Conservation (phyloP, 2,797 vertebrate genomes). For the Paratrypauchen microcephalus region DNA sequence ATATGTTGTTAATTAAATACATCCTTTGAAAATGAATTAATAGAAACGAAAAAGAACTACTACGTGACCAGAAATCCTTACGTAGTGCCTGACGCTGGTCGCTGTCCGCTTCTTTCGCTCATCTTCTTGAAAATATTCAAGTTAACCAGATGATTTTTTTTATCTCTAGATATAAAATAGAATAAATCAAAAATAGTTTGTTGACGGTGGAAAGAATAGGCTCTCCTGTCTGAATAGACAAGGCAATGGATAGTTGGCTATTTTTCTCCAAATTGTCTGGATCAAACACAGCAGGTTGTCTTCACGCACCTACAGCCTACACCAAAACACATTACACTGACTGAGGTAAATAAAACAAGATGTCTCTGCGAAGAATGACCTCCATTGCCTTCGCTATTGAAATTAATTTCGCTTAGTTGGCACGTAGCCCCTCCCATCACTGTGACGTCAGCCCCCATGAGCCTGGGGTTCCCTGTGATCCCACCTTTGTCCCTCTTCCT, state of each 20-base stretch:
- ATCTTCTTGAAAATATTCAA: conserved; percentile 48
- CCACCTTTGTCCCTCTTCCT: background rate
- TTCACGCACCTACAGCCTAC: background rate
- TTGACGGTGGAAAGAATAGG: too few species aligned
- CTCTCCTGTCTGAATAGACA: background rate
- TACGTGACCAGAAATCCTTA: conserved; percentile 26
- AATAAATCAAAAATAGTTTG: background rate
- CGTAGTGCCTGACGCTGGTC: conserved; percentile 39
- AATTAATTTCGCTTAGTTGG: background rate
- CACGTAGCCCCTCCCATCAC: conserved; percentile 3
- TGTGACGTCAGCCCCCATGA: conserved; percentile 5
- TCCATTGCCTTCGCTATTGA: background rate
- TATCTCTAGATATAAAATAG: background rate
- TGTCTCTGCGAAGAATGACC: background rate
- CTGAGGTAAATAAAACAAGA: background rate
- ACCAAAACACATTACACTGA: background rate
- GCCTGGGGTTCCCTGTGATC: background rate
- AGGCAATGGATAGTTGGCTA: background rate
- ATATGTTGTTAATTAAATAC: background rate
- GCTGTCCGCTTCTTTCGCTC: conserved; percentile 40
- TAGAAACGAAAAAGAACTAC: background rate
- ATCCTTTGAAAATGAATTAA: background rate
- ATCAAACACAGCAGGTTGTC: accelerated
- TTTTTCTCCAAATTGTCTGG: background rate
- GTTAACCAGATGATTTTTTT: background rate